Evolutionary conservation across 2,113 vertebrate species (phyloP).

Genomic region (Vidua chalybeata): DNA sequence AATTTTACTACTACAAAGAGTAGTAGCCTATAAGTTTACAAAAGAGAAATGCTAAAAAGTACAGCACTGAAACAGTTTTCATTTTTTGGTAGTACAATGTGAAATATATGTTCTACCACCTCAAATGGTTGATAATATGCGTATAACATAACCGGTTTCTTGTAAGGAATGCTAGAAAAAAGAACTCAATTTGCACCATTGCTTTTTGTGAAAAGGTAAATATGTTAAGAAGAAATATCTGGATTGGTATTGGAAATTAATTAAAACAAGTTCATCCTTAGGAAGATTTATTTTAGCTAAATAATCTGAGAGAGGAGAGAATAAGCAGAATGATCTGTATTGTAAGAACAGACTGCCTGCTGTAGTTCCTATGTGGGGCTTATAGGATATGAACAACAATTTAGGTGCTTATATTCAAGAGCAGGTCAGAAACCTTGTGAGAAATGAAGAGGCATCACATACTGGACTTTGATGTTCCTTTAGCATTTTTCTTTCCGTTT

Average conservation of each 20-base stretch:
- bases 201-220: not conserved
- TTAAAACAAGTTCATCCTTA: not conserved
- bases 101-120: not conserved
- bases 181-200: accelerated
- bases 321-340: not conserved
- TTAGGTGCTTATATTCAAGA: not conserved
- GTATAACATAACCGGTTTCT: not conserved
- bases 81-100: not conserved
- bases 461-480: not conserved
- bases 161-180: not conserved
- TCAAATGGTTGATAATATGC: not conserved
- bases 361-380: not conserved
- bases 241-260: not conserved
- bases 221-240: not conserved
- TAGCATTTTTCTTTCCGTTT: not conserved
- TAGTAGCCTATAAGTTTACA: not conserved
- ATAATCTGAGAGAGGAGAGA: not conserved
- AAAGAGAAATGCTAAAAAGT: not conserved
- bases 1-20: not conserved
- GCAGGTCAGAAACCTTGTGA: not conserved
- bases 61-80: not conserved
- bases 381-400: not conserved
- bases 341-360: not conserved
- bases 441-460: not conserved
- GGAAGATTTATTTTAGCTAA: not conserved